phyloP scores from a whole-genome alignment of 2,113 vertebrate genomes.

The Takifugu flavidus region DNA sequence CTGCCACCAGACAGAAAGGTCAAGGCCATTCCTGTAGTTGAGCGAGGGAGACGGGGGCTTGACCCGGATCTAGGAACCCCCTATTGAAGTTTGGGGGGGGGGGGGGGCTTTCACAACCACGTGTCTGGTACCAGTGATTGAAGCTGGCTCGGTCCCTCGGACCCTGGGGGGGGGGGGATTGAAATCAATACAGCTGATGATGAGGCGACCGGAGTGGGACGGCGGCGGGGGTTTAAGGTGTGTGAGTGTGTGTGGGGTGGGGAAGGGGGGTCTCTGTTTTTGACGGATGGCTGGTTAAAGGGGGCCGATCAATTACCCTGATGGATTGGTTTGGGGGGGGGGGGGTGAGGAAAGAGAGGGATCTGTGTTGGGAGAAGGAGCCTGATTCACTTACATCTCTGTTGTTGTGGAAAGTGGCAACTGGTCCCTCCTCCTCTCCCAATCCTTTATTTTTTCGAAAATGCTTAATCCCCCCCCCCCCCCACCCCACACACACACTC shows the following conservation, averaged over 20 bases:
- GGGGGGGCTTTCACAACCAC: conserved; percentile 44
- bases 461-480: conserved; percentile 63
- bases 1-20: conserved; percentile 16
- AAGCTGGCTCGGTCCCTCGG: conserved; percentile 52
- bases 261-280: conserved; percentile 1
- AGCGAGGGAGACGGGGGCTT: not conserved
- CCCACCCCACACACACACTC: conserved; percentile 29
- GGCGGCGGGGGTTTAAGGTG: not conserved
- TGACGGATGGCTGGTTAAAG: conserved; percentile 64
- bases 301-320: conserved; percentile 63
- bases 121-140: conserved; percentile 29
- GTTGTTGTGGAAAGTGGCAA: conserved; percentile 61
- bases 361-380: conserved; percentile 19
- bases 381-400: not conserved
- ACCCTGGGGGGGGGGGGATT: conserved; percentile 51
- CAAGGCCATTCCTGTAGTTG: not conserved
- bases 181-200: conserved; percentile 70
- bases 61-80: conserved; percentile 52
- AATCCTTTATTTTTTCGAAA: conserved; percentile 62
- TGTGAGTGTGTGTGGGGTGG: not conserved
- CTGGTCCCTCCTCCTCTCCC: conserved; percentile 50
- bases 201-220: conserved; percentile 51
- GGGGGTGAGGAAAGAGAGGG: conserved; percentile 27
- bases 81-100: conserved; percentile 21
- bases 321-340: conserved; percentile 63